Conservation (phyloP, 2,888 invertebrate genomes). For the Drosophila paranaensis region DNA sequence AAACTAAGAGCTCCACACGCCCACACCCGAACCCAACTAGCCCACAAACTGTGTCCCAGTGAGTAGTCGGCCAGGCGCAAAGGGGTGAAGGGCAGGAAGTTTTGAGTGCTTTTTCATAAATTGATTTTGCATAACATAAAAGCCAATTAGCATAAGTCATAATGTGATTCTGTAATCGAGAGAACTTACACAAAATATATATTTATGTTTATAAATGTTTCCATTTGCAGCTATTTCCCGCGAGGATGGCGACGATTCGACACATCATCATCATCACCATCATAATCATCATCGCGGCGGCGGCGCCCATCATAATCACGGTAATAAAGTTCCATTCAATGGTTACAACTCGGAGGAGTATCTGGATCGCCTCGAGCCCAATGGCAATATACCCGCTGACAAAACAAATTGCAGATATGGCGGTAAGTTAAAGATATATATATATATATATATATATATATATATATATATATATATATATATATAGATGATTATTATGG, state of each 20-base stretch:
- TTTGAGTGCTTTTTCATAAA: slow-evolving; percentile 38
- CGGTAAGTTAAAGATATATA: slow-evolving; percentile 82
- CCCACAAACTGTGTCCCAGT: slow-evolving; percentile 6
- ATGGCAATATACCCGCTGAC: slow-evolving; percentile 95
- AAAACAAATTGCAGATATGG: slow-evolving; percentile 91
- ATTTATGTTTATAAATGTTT: slow-evolving; percentile 9
- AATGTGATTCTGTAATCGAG: slow-evolving; percentile 11
- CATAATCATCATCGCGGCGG: slow-evolving; percentile 87
- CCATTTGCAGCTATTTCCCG: slow-evolving; percentile 92
- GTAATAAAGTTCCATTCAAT: slow-evolving; percentile 94
- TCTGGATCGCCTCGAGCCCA: slow-evolving; percentile 96
- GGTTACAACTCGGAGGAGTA: slow-evolving; percentile 96
- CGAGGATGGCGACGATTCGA: slow-evolving; percentile 92
- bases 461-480: too few relatives aligned
- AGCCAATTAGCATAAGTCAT: slow-evolving; percentile 41
- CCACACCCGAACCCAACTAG: not conserved
- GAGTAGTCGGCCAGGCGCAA: slow-evolving; percentile 23
- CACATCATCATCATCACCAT: slow-evolving; percentile 85
- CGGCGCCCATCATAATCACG: slow-evolving; percentile 85
- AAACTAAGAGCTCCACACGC: not conserved
- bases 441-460: too few relatives aligned
- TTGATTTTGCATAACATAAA: slow-evolving; percentile 49
- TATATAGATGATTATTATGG: too few relatives aligned
- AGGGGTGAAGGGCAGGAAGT: not conserved
- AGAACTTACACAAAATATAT: slow-evolving; percentile 27